These are phyloP conservation scores for Eurystomus glaucurus DNA, from an alignment of 2,797 vertebrate species.

Conservation along the genomic window DNA sequence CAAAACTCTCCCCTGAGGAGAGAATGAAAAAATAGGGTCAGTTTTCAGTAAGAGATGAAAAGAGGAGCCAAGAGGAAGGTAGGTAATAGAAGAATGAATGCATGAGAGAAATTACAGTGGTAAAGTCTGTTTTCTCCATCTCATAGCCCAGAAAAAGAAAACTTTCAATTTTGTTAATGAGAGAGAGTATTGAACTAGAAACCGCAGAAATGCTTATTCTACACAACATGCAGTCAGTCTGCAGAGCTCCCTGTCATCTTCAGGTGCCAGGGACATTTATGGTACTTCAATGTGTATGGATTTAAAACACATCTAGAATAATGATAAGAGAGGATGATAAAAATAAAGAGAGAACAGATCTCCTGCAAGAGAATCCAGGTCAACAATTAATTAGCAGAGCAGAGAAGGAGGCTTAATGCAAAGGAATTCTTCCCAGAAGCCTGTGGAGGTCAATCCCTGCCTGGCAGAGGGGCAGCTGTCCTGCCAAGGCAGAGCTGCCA, in stretches of 20 bases:
- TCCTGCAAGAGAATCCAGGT: not conserved
- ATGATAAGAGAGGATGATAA: not conserved
- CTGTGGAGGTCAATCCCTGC: not conserved
- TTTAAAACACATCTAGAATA: not conserved
- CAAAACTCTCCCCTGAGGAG: not conserved
- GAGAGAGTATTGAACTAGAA: not conserved
- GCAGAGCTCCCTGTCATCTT: not conserved
- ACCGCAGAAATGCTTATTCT: not conserved
- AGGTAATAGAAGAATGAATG: not conserved
- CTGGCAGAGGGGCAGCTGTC: not conserved
- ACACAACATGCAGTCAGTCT: not conserved
- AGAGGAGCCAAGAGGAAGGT: not conserved
- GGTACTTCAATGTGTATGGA: not conserved
- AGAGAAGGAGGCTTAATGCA: not conserved
- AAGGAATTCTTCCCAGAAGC: not conserved
- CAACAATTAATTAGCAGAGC: conserved; percentile 2
- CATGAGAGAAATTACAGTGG: not conserved
- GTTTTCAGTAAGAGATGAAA: not conserved
- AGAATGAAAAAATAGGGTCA: not conserved
- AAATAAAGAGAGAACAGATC: not conserved
- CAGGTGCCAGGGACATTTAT: not conserved
- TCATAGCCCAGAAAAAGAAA: not conserved
- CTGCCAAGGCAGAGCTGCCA: accelerated
- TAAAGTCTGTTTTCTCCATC: not conserved
- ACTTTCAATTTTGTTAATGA: not conserved